These are phyloP conservation scores for Axinella damicornis DNA, from an alignment of 37 sponge, comb jelly and placozoan species.

Conservation along the genomic window DNA sequence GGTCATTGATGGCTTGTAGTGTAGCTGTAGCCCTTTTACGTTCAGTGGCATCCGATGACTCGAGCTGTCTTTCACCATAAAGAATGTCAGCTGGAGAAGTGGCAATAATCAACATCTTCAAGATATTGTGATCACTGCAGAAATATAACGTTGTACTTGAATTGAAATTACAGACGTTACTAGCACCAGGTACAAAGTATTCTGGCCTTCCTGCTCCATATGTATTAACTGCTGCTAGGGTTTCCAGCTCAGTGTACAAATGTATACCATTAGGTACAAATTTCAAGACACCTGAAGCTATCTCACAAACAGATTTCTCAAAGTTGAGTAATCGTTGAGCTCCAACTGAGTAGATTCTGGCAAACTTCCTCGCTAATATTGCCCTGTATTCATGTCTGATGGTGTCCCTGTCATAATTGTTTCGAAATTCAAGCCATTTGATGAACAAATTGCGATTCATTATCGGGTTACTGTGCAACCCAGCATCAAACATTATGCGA, in stretches of 20 bases:
- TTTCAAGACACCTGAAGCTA: conserved; percentile 1
- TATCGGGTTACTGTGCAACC: conserved; percentile 44
- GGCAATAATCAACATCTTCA: conserved; percentile 22
- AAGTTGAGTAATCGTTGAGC: conserved; percentile 15
- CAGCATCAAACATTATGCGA: conserved; percentile 31
- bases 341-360: conserved; percentile 2
- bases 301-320: conserved; percentile 31
- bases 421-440: conserved; percentile 24
- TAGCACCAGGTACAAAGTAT: too few species aligned
- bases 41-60: not conserved
- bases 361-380: not conserved
- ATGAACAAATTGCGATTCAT: conserved; percentile 44
- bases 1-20: not conserved
- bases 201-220: too few species aligned
- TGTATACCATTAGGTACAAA: conserved; percentile 9
- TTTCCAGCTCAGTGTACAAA: not conserved
- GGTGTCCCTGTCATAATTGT: too few species aligned
- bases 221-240: not conserved
- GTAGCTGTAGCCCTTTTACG: not conserved
- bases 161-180: not conserved
- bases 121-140: not conserved
- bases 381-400: not conserved
- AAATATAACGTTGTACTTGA: not conserved
- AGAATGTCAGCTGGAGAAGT: conserved; percentile 14
- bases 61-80: conserved; percentile 12